Percentiles rank a stretch among this genome's conserved stretches.
These are phyloP conservation scores for Halisarca cf. caerulea DNA, from an alignment of 37 sponge, comb jelly and placozoan genomes.

Conservation along the genomic window DNA sequence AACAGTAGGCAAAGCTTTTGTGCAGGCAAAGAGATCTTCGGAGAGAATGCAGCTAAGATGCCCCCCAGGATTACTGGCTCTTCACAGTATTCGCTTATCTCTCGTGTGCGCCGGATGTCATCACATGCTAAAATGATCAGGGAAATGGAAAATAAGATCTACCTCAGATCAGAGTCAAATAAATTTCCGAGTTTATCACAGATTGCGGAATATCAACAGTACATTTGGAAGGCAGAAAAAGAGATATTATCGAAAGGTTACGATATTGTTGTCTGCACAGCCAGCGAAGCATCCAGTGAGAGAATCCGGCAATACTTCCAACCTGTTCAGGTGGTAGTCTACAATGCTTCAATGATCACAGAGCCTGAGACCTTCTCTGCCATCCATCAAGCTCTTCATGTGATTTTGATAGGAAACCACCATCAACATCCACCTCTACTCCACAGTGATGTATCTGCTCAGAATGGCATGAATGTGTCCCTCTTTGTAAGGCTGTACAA, in stretches of 20 bases:
- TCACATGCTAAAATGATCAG: too few relatives aligned
- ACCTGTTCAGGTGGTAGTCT: slow-evolving; percentile 64
- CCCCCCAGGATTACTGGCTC: too few relatives aligned
- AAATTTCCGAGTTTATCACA: too few relatives aligned
- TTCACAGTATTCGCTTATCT: too few relatives aligned
- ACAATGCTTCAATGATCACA: slow-evolving; percentile 71
- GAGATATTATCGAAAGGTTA: neutral
- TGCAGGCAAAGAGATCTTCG: too few relatives aligned
- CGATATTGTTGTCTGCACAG: slow-evolving; percentile 54
- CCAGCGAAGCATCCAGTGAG: slow-evolving; percentile 51
- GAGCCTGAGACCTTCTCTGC: slow-evolving; percentile 76
- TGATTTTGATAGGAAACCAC: slow-evolving; percentile 67
- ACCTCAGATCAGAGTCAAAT: too few relatives aligned
- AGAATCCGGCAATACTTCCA: slow-evolving; percentile 14
- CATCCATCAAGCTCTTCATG: slow-evolving; percentile 55
- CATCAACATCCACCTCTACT: neutral
- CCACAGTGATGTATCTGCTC: neutral
- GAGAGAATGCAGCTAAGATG: too few relatives aligned
- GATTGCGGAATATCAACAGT: neutral
- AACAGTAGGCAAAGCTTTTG: too few relatives aligned
- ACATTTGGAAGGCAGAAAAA: neutral
- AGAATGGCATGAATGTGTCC: neutral
- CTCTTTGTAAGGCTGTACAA: neutral
- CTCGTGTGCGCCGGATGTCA: too few relatives aligned
- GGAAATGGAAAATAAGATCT: too few relatives aligned